Percentiles rank a stretch among this genome's conserved stretches.
Conservation (phyloP, 2,888 invertebrate species). For the Eumerus sabulonum region DNA sequence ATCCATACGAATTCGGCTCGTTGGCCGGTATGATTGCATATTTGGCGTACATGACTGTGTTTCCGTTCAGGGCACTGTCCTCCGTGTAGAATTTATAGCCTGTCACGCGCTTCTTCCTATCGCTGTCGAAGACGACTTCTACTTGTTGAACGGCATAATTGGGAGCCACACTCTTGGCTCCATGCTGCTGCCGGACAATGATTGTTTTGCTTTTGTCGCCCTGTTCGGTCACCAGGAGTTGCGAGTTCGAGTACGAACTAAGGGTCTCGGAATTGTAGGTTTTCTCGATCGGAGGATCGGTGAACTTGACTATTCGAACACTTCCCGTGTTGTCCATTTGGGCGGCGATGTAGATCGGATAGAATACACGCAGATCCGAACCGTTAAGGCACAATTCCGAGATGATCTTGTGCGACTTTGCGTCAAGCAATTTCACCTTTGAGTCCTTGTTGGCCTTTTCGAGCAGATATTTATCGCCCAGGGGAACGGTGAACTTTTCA, state of each 20-base stretch:
- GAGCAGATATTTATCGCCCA: conserved; percentile 12
- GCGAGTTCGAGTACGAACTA: conserved; percentile 23
- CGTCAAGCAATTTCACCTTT: neutral
- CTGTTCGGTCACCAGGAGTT: conserved; percentile 11
- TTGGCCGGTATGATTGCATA: conserved; percentile 16
- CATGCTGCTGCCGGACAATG: conserved; percentile 19
- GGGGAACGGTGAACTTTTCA: neutral
- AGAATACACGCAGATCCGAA: conserved; percentile 22
- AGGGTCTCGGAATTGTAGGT: conserved; percentile 3
- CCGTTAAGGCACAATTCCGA: conserved; percentile 13
- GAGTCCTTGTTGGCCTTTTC: conserved; percentile 13
- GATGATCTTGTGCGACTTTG: neutral
- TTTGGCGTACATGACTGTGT: conserved; percentile 15
- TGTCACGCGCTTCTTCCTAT: conserved; percentile 22
- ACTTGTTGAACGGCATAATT: conserved; percentile 20
- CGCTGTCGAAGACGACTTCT: conserved; percentile 18
- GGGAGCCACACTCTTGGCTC: conserved; percentile 1
- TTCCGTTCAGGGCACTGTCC: neutral
- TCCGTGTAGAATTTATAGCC: conserved; percentile 17
- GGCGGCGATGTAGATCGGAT: conserved; percentile 22
- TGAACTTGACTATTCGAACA: conserved; percentile 8
- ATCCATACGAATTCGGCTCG: conserved; percentile 15
- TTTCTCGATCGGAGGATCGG: neutral
- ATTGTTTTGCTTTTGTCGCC: neutral
- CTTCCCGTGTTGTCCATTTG: neutral